Evolutionary conservation across 1,140 invertebrate species (phyloP).

Genomic region (Drosophila guanche): DNA sequence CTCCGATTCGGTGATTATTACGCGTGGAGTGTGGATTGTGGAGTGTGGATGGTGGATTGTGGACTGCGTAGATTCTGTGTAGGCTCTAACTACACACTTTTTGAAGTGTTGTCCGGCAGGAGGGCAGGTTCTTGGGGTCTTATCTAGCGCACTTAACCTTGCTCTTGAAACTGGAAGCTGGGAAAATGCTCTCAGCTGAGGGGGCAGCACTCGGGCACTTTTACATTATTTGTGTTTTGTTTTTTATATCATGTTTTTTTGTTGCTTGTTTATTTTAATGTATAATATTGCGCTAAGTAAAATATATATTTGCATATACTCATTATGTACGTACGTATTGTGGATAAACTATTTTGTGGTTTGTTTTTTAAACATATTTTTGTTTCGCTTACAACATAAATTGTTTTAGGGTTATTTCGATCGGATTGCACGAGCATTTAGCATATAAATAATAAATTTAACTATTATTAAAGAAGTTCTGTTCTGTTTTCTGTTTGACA

Average conservation of each 20-base stretch:
- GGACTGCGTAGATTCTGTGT: slow-evolving; percentile 24
- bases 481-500: slow-evolving; percentile 73
- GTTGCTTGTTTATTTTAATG: slow-evolving; percentile 50
- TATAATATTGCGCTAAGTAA: slow-evolving; percentile 79
- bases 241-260: slow-evolving; percentile 34
- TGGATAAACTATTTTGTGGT: slow-evolving; percentile 51
- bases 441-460: slow-evolving; percentile 65
- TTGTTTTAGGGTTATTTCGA: slow-evolving; percentile 39
- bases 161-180: slow-evolving; percentile 62
- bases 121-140: not conserved
- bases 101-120: not conserved
- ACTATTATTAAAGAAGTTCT: slow-evolving; percentile 49
- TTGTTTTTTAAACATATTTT: slow-evolving; percentile 58
- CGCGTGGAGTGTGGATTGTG: no score
- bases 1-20: slow-evolving; percentile 15
- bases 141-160: slow-evolving; percentile 68
- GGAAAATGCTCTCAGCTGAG: slow-evolving; percentile 30
- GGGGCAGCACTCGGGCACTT: slow-evolving; percentile 10
- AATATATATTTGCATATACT: slow-evolving; percentile 56
- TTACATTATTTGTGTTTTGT: slow-evolving; percentile 25
- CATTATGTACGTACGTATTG: slow-evolving; percentile 42
- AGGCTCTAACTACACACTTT: slow-evolving; percentile 30
- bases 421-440: slow-evolving; percentile 62
- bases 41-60: not conserved
- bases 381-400: slow-evolving; percentile 45